These are phyloP conservation scores for Apodemus agrarius DNA, from an alignment of 2,797 vertebrate species.

Conservation along the genomic window DNA sequence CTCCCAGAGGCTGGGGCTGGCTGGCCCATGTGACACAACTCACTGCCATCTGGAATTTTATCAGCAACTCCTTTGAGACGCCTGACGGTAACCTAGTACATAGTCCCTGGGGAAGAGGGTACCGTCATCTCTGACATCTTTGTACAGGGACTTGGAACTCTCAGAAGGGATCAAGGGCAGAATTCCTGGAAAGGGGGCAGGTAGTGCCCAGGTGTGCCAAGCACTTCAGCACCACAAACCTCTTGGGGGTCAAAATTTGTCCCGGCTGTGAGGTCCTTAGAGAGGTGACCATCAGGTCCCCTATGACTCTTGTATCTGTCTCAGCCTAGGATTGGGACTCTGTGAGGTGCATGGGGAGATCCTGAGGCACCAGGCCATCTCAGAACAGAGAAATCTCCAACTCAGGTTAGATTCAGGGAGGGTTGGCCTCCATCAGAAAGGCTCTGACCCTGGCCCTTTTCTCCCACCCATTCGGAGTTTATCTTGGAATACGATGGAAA, in stretches of 20 bases:
- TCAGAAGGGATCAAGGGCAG: not conserved
- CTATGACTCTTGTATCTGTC: not conserved
- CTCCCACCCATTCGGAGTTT: not conserved
- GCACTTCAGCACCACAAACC: not conserved
- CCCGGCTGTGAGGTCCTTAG: not conserved
- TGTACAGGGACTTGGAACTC: not conserved
- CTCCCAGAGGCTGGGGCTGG: not conserved
- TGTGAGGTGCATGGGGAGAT: fast-evolving
- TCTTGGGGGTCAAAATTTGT: not conserved
- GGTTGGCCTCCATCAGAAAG: not conserved
- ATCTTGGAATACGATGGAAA: not conserved
- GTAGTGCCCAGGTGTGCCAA: fast-evolving
- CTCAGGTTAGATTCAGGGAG: fast-evolving
- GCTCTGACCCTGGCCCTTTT: too few species aligned
- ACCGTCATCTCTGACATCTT: not conserved
- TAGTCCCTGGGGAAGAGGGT: not conserved
- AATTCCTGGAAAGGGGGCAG: not conserved
- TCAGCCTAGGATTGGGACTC: not conserved
- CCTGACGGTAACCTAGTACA: not conserved
- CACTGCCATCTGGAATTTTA: not conserved
- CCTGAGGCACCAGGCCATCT: not conserved
- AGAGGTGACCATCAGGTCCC: too few species aligned
- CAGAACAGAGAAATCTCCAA: not conserved
- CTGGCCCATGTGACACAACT: not conserved
- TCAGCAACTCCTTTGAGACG: not conserved